These are phyloP conservation scores for Conus ventricosus DNA, from an alignment of 1,140 invertebrate species.

Conservation along the genomic window DNA sequence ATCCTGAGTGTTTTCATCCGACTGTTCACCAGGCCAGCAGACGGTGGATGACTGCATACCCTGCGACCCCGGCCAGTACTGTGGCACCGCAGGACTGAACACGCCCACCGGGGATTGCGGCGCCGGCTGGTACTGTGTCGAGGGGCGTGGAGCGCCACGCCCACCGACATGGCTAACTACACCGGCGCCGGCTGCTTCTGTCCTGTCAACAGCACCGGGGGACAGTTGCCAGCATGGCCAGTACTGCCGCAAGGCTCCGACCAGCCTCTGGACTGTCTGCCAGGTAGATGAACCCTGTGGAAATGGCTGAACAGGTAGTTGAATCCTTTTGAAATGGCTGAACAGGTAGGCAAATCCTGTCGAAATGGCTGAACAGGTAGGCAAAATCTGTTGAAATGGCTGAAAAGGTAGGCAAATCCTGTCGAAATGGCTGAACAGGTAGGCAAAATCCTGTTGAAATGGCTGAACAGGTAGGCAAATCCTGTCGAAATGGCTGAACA, in stretches of 20 bases:
- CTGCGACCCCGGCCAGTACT: conserved; percentile 66
- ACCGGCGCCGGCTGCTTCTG: conserved; percentile 64
- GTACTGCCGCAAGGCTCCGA: conserved; percentile 66
- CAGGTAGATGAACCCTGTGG: conserved; percentile 50
- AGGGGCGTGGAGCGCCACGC: conserved; percentile 63
- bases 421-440: too few relatives aligned
- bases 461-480: too few relatives aligned
- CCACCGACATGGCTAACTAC: conserved; percentile 63
- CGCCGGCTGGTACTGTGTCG: conserved; percentile 70
- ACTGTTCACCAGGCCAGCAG: conserved; percentile 31
- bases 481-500: too few relatives aligned
- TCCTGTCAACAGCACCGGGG: conserved; percentile 67
- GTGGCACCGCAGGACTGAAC: conserved; percentile 60
- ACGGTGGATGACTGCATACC: conserved; percentile 59
- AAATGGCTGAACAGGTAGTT: too few relatives aligned
- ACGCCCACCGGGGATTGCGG: conserved; percentile 59
- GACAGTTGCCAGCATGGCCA: conserved; percentile 67
- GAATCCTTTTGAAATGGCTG: too few relatives aligned
- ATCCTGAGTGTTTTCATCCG: background rate
- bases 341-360: too few relatives aligned
- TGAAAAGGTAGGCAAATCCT: too few relatives aligned
- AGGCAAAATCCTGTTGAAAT: too few relatives aligned
- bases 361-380: too few relatives aligned
- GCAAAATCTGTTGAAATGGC: too few relatives aligned
- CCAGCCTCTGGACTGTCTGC: conserved; percentile 56